A percentile compares a stretch with the other conserved stretches of the same genome.
phyloP scores from a whole-genome alignment of 2,113 vertebrate species.

The Protobothrops flavoviridis region DNA sequence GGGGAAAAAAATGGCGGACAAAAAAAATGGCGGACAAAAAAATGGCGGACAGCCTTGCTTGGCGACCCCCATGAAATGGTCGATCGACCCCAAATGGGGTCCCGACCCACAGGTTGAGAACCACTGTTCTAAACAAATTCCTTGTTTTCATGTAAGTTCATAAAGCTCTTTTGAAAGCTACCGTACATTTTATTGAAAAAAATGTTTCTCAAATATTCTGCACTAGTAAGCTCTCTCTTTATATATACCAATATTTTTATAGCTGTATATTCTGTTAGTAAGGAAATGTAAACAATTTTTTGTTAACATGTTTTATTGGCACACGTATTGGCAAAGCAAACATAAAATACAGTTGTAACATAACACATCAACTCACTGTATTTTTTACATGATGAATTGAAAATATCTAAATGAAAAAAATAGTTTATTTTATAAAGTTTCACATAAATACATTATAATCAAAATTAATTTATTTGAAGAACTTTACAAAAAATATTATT shows the following conservation, averaged over 20 bases:
- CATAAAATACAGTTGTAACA: constrained; percentile 97
- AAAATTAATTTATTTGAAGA: constrained; percentile 66
- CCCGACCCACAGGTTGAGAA: too few species aligned
- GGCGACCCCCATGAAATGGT: too few species aligned
- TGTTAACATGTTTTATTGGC: constrained; percentile 99
- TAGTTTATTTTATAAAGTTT: constrained; percentile 92
- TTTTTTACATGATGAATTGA: constrained; percentile 89
- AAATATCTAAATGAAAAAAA: constrained; percentile 92
- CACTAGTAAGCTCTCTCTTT: not conserved
- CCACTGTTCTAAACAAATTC: too few species aligned
- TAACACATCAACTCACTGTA: constrained; percentile 94
- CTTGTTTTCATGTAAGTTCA: not conserved
- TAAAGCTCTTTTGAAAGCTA: not conserved
- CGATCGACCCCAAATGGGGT: too few species aligned
- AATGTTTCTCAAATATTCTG: not conserved
- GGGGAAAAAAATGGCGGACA: too few species aligned
- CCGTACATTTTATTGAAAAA: not conserved
- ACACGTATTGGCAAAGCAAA: constrained; percentile 99
- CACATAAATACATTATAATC: constrained; percentile 90
- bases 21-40: too few species aligned
- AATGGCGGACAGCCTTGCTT: too few species aligned
- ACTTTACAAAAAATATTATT: constrained; percentile 88
- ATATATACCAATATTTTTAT: not conserved
- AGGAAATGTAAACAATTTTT: constrained; percentile 38
- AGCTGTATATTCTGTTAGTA: not conserved